Conservation (phyloP, 92 coral and sea anemone genomes). For the Virgularia gustaviana region DNA sequence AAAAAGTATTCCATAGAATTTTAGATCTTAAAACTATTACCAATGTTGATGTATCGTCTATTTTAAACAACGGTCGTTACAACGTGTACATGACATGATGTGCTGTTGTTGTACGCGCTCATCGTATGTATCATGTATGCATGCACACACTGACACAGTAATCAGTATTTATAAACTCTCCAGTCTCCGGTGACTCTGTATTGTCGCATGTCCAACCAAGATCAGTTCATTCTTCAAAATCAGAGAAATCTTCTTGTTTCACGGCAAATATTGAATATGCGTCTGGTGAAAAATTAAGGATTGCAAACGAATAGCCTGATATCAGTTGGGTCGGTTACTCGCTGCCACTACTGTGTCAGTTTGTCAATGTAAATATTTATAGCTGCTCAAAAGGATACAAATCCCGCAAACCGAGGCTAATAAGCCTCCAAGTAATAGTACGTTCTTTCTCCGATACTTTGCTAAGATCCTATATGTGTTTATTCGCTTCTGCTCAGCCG, state of each 20-base stretch:
- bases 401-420: slow-evolving; percentile 83
- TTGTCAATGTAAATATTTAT: too few species aligned
- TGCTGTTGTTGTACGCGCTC: too few species aligned
- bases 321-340: too few species aligned
- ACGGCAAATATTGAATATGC: slow-evolving; percentile 70
- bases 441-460: slow-evolving; percentile 59
- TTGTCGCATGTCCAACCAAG: not conserved
- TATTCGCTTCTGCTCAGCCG: slow-evolving; percentile 33
- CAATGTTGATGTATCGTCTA: too few species aligned
- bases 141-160: not conserved
- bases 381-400: slow-evolving; percentile 86
- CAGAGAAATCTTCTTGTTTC: slow-evolving; percentile 71
- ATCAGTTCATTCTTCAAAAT: slow-evolving; percentile 70
- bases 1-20: too few species aligned
- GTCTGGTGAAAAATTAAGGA: slow-evolving; percentile 68
- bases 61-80: too few species aligned
- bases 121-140: not conserved
- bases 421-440: slow-evolving; percentile 72
- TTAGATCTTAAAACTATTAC: too few species aligned
- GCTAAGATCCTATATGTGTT: slow-evolving; percentile 28
- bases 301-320: too few species aligned
- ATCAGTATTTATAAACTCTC: not conserved
- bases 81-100: too few species aligned
- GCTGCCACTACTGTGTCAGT: too few species aligned
- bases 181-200: not conserved